A percentile compares a stretch with the other conserved stretches of the same genome.
Conservation (phyloP, 2,797 vertebrate species). For the Tenualosa ilisha region DNA sequence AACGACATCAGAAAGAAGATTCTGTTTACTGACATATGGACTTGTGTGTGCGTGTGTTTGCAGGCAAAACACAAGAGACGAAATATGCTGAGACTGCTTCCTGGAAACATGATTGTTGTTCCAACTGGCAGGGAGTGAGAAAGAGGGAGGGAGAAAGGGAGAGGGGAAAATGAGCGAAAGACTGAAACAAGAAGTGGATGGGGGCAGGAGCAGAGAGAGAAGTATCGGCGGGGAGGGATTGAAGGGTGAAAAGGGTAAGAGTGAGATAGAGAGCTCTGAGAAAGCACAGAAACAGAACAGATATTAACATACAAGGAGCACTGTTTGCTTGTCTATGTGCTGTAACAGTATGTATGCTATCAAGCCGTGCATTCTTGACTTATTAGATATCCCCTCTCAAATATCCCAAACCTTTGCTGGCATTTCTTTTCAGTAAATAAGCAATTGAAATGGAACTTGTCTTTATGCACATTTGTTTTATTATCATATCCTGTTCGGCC, state of each 20-base stretch:
- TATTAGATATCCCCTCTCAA: not conserved
- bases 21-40: not conserved
- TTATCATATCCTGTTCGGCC: not conserved
- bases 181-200: constrained; percentile 17
- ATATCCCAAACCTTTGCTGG: not conserved
- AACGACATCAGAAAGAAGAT: not conserved
- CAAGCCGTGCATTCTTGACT: not conserved
- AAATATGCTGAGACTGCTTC: constrained; percentile 37
- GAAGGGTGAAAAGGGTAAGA: not conserved
- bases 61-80: constrained; percentile 36
- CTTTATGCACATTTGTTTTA: not conserved
- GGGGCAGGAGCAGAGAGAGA: constrained; percentile 39
- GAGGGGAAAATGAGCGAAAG: constrained; percentile 26
- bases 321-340: not conserved
- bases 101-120: constrained; percentile 15
- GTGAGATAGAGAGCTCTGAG: not conserved
- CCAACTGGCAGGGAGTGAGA: constrained; percentile 42
- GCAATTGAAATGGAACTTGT: not conserved
- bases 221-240: not conserved
- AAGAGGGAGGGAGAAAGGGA: constrained; percentile 30
- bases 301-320: not conserved
- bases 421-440: not conserved
- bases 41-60: not conserved
- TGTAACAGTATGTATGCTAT: not conserved
- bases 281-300: not conserved